phyloP scores from a whole-genome alignment of 2,888 invertebrate species.

The Leucozona laternaria region DNA sequence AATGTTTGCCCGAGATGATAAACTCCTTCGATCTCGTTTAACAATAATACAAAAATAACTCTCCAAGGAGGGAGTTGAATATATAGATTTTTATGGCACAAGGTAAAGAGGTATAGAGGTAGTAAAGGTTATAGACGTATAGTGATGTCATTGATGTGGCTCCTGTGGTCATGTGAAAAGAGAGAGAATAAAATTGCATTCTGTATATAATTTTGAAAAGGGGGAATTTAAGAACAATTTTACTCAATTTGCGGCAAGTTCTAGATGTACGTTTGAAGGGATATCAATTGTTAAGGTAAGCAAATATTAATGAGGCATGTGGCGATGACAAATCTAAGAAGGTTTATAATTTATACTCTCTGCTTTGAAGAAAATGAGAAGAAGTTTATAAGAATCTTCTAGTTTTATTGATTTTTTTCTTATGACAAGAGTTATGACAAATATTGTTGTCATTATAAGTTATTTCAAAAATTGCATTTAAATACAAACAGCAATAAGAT shows the following conservation, averaged over 20 bases:
- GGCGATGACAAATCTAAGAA: constrained; percentile 19
- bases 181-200: background rate
- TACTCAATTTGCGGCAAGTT: constrained; percentile 29
- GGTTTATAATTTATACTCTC: background rate
- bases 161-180: constrained; percentile 13
- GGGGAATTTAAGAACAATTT: constrained; percentile 22
- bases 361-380: background rate
- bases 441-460: no score
- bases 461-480: no score
- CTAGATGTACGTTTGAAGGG: constrained; percentile 25
- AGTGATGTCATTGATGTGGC: constrained; percentile 30
- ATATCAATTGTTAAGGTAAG: constrained; percentile 22
- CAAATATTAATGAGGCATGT: constrained; percentile 35
- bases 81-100: background rate
- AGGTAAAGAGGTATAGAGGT: background rate
- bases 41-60: constrained; percentile 22
- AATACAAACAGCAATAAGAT: no score
- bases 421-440: no score
- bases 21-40: constrained; percentile 24
- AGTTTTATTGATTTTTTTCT: no score
- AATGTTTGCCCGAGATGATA: constrained; percentile 29
- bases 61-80: constrained; percentile 1
- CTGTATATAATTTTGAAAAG: background rate
- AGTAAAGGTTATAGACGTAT: background rate
- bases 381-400: background rate